Evolutionary conservation across 2,888 invertebrate genomes (phyloP).

Genomic region (Drosophila anomalata): DNA sequence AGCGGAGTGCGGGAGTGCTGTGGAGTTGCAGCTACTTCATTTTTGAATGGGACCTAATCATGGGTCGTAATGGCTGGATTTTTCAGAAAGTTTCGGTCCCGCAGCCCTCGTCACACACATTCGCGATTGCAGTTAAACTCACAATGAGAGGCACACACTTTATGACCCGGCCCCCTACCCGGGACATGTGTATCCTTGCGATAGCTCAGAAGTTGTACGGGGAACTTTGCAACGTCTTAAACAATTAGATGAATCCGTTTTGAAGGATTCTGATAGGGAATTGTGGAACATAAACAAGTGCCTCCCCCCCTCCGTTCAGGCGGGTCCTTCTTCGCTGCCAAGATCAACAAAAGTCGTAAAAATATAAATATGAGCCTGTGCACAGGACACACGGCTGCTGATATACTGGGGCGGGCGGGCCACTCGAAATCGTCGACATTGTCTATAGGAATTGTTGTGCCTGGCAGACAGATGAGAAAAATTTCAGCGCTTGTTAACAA

Average conservation of each 20-base stretch:
- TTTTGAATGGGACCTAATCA: neutral
- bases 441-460: conserved; percentile 66
- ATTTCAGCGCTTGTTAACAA: conserved; percentile 69
- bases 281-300: conserved; percentile 61
- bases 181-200: neutral
- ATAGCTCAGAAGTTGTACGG: conserved; percentile 12
- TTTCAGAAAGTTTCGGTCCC: neutral
- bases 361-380: conserved; percentile 62
- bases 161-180: neutral
- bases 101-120: neutral
- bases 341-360: conserved; percentile 75
- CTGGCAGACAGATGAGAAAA: conserved; percentile 68
- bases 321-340: conserved; percentile 16
- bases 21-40: neutral
- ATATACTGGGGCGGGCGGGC: conserved; percentile 18
- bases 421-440: conserved; percentile 37
- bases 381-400: neutral
- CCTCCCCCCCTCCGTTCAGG: neutral
- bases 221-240: conserved; percentile 25
- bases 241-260: conserved; percentile 41
- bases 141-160: conserved; percentile 21
- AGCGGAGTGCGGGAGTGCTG: too few species aligned
- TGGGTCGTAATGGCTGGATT: neutral
- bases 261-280: conserved; percentile 33
- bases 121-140: conserved; percentile 9